Conservation (phyloP, 2,797 vertebrate genomes). For the Dermochelys coriacea region DNA sequence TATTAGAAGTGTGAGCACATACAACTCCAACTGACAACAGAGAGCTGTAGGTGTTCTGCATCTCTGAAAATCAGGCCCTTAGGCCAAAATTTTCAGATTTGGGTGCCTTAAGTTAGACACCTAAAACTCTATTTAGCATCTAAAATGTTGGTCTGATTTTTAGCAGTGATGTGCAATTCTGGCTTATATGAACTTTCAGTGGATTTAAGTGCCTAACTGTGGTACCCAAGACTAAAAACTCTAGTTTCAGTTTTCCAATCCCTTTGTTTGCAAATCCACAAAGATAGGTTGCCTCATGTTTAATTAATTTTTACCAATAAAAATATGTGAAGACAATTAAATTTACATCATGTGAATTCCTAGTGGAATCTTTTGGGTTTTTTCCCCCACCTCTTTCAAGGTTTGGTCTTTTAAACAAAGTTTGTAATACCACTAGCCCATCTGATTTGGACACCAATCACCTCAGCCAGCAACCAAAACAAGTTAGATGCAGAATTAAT, state of each 20-base stretch:
- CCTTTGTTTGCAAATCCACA: not conserved
- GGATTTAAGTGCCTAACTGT: not conserved
- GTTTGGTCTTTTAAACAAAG: not conserved
- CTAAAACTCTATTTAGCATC: not conserved
- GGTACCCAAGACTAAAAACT: not conserved
- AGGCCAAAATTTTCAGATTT: not conserved
- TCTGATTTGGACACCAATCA: not conserved
- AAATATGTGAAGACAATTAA: not conserved
- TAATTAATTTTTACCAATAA: not conserved
- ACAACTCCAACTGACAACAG: not conserved
- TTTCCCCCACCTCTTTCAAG: accelerated
- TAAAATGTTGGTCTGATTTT: not conserved
- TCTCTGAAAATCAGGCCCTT: not conserved
- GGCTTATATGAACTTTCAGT: not conserved
- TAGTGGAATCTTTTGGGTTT: not conserved
- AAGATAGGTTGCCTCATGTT: not conserved
- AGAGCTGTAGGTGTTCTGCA: not conserved
- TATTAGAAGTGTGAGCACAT: not conserved
- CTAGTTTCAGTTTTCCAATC: not conserved
- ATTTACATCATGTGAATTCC: not conserved
- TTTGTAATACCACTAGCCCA: not conserved
- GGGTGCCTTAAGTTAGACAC: not conserved
- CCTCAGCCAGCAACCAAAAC: not conserved
- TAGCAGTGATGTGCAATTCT: not conserved
- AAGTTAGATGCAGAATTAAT: accelerated